A percentile compares a stretch with the other conserved stretches of the same genome.
These are phyloP conservation scores for Pseudomugil gertrudae DNA, from an alignment of 2,797 vertebrate species.

Conservation along the genomic window DNA sequence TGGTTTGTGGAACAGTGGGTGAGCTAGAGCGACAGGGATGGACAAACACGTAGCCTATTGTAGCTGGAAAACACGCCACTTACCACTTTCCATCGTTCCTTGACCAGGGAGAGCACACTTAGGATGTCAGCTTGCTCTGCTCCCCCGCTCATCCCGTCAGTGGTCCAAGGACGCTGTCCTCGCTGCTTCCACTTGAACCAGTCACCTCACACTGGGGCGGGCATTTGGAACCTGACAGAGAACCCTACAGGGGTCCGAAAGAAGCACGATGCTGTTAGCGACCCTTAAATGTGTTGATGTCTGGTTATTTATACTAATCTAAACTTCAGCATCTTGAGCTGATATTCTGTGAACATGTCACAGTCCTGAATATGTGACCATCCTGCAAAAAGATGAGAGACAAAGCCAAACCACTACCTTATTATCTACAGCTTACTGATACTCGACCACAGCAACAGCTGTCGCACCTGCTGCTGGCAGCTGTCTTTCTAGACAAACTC, in stretches of 20 bases:
- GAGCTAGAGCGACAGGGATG: conserved; percentile 49
- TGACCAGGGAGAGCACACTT: conserved; percentile 92
- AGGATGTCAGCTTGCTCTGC: conserved; percentile 95
- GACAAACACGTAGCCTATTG: conserved; percentile 51
- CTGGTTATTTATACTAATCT: neutral
- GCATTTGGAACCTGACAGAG: conserved; percentile 69
- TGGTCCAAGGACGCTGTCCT: conserved; percentile 73
- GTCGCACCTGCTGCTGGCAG: conserved; percentile 69
- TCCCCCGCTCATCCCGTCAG: conserved; percentile 90
- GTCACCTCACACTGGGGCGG: conserved; percentile 51
- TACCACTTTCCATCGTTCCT: conserved; percentile 99
- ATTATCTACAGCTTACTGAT: conserved; percentile 28
- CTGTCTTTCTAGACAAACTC: conserved; percentile 50
- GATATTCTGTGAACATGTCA: neutral
- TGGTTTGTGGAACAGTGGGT: conserved; percentile 27
- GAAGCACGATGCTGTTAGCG: conserved; percentile 26
- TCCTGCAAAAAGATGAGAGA: neutral
- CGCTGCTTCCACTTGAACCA: conserved; percentile 60
- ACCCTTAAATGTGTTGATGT: neutral
- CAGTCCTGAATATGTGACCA: neutral
- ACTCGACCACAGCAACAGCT: conserved; percentile 61
- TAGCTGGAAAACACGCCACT: conserved; percentile 66
- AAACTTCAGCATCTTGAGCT: neutral
- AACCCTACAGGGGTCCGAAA: conserved; percentile 47
- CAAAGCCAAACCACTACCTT: conserved; percentile 33